Conservation (phyloP, 2,113 vertebrate species). For the Mirounga angustirostris region DNA sequence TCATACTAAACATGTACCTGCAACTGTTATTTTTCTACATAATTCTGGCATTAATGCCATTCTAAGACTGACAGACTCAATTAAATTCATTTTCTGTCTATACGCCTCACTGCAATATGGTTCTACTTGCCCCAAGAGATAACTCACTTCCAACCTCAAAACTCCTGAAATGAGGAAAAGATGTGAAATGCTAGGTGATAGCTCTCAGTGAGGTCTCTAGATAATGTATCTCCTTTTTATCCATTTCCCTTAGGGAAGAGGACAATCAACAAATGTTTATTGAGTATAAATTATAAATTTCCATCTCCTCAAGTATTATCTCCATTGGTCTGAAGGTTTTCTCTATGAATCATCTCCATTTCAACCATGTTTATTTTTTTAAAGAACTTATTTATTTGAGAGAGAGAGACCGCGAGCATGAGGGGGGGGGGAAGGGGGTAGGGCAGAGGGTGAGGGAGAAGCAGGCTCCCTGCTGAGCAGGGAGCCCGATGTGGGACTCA, state of each 20-base stretch:
- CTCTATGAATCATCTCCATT: slow-evolving; percentile 32
- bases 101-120: neutral
- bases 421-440: accelerated
- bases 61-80: neutral
- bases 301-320: neutral
- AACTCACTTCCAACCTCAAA: neutral
- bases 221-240: neutral
- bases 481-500: too few species aligned
- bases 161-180: neutral
- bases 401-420: too few species aligned
- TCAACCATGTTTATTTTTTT: neutral
- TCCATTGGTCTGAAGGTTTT: neutral
- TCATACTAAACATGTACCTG: neutral
- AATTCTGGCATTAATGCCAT: slow-evolving; percentile 6
- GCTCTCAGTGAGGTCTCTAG: neutral
- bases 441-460: too few species aligned
- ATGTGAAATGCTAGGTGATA: neutral
- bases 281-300: slow-evolving; percentile 38
- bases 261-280: slow-evolving; percentile 15
- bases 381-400: too few species aligned
- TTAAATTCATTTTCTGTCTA: neutral
- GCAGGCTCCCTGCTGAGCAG: too few species aligned
- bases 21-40: neutral
- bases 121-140: neutral
- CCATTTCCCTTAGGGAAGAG: neutral